A percentile compares a stretch with the other conserved stretches of the same genome.
These are phyloP conservation scores for Megaceryle maxima DNA, from an alignment of 2,113 vertebrate genomes.

Conservation along the genomic window DNA sequence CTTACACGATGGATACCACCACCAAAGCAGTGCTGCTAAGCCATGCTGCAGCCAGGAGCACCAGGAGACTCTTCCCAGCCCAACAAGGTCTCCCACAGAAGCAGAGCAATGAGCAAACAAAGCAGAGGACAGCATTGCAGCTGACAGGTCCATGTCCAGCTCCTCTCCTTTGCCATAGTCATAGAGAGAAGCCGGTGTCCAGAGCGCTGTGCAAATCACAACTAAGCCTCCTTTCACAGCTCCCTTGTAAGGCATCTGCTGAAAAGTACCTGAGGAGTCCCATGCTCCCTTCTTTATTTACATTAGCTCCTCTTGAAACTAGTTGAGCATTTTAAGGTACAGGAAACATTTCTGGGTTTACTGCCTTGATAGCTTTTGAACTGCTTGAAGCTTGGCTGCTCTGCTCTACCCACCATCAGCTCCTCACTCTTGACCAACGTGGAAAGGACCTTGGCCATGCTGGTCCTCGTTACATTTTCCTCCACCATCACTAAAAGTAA, in stretches of 20 bases:
- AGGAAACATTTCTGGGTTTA: not conserved
- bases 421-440: accelerated
- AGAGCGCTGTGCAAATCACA: not conserved
- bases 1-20: accelerated
- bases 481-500: not conserved
- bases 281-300: not conserved
- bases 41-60: not conserved
- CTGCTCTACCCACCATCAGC: not conserved
- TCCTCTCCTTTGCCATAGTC: not conserved
- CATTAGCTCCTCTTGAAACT: not conserved
- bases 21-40: not conserved
- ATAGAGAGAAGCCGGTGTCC: not conserved
- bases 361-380: not conserved
- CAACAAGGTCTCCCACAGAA: not conserved
- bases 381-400: not conserved
- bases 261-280: not conserved
- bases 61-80: not conserved
- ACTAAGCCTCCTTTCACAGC: not conserved
- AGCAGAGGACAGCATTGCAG: not conserved
- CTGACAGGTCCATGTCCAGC: not conserved
- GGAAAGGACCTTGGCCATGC: accelerated
- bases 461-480: accelerated
- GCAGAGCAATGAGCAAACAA: not conserved
- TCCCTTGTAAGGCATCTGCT: not conserved
- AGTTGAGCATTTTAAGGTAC: not conserved